These are phyloP conservation scores for Himalopsyche kuldschensis DNA, from an alignment of 2,888 invertebrate species.

Conservation along the genomic window DNA sequence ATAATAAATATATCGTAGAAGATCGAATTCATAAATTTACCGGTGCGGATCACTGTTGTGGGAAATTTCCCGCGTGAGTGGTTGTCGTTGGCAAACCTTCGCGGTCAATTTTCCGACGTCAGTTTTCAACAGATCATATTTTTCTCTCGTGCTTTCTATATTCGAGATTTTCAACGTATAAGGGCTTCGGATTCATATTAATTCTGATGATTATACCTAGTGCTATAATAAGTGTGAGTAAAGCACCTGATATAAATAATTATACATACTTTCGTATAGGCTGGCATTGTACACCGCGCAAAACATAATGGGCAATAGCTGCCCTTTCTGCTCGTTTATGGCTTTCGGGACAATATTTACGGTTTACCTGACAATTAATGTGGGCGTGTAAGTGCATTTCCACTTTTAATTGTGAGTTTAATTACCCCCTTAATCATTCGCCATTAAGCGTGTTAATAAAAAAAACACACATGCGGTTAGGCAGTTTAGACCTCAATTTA, in stretches of 20 bases:
- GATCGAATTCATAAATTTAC: no score
- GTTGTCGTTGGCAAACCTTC: no score
- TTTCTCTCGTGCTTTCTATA: no score
- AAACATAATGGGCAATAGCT: not conserved
- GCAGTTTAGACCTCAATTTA: not conserved
- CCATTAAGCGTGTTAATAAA: not conserved
- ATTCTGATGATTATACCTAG: no score
- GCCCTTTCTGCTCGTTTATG: not conserved
- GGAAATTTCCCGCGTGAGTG: no score
- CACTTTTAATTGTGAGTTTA: not conserved
- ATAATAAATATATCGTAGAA: no score
- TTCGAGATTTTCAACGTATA: no score
- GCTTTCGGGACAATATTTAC: not conserved
- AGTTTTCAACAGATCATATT: no score
- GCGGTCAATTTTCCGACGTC: no score
- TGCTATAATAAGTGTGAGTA: not conserved
- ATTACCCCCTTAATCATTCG: not conserved
- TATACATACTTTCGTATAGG: not conserved
- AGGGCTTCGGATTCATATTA: no score
- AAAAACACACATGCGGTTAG: not conserved
- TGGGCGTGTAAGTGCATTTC: not conserved
- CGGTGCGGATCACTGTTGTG: no score
- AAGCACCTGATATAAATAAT: not conserved
- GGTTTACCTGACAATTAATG: not conserved
- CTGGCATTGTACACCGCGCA: not conserved